Percentiles rank a stretch among this genome's conserved stretches.
Evolutionary conservation across 2,113 vertebrate genomes (phyloP).

Genomic region (Gymnarchus niloticus): DNA sequence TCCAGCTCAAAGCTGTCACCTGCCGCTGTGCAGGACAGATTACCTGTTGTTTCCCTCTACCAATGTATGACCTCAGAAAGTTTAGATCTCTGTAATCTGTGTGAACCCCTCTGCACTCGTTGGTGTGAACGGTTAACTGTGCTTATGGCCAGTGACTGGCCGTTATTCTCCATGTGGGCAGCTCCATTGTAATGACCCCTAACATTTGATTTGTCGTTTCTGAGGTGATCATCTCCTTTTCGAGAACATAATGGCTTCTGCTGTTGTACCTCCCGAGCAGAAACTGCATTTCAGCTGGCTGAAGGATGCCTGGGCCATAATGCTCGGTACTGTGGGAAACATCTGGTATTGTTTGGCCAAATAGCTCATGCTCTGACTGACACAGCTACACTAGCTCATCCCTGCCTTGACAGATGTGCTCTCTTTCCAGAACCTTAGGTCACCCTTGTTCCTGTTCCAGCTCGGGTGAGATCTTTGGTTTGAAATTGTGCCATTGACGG

Average conservation of each 20-base stretch:
- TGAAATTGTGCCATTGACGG: neutral
- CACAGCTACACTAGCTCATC: neutral
- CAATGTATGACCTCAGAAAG: too few species aligned
- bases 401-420: too few species aligned
- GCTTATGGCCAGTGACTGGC: neutral
- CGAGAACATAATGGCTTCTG: neutral
- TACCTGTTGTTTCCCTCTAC: neutral
- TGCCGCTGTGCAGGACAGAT: constrained; percentile 39
- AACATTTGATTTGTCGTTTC: neutral
- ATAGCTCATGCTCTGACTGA: neutral
- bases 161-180: neutral
- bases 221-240: neutral
- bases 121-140: neutral
- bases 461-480: neutral
- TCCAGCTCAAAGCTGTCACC: constrained; percentile 38
- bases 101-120: neutral
- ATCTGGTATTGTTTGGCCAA: neutral
- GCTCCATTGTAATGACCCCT: neutral
- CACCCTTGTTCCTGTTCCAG: neutral
- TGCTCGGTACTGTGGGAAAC: neutral
- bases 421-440: neutral
- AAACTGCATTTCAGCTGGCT: neutral
- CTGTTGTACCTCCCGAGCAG: neutral
- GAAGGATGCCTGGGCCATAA: neutral
- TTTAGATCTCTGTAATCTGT: too few species aligned